phyloP scores from a whole-genome alignment of 92 coral and sea anemone genomes.

The Pocillopora meandrina region DNA sequence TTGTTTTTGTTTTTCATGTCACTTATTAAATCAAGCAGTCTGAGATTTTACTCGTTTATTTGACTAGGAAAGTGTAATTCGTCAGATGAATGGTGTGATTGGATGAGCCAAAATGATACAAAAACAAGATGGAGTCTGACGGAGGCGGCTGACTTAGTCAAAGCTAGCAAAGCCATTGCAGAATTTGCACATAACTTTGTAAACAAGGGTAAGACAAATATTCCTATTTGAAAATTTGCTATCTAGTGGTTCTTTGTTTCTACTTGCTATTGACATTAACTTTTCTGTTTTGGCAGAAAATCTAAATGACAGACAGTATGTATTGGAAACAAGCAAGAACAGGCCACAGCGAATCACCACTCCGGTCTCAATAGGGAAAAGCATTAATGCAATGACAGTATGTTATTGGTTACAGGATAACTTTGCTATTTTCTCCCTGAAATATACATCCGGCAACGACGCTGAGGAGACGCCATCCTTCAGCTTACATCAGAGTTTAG shows the following conservation, averaged over 20 bases:
- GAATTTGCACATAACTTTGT: background rate
- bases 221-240: background rate
- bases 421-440: constrained; percentile 8
- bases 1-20: too few relatives aligned
- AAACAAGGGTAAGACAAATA: background rate
- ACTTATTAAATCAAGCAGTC: too few relatives aligned
- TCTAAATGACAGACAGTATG: constrained; percentile 3
- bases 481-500: constrained; percentile 1
- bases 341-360: background rate
- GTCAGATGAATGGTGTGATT: constrained; percentile 29
- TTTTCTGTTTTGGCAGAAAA: constrained; percentile 4
- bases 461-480: background rate
- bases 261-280: background rate
- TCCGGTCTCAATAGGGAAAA: background rate
- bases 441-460: background rate
- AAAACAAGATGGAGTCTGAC: constrained; percentile 1
- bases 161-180: background rate
- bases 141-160: background rate
- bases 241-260: too few relatives aligned
- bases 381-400: constrained; percentile 2
- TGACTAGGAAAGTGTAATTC: constrained; percentile 1
- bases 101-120: constrained; percentile 11
- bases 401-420: constrained; percentile 27
- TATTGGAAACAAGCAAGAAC: background rate
- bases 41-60: background rate